A percentile compares a stretch with the other conserved stretches of the same genome.
Conservation (phyloP, 2,888 invertebrate species). For the Psylliodes chrysocephalus region DNA sequence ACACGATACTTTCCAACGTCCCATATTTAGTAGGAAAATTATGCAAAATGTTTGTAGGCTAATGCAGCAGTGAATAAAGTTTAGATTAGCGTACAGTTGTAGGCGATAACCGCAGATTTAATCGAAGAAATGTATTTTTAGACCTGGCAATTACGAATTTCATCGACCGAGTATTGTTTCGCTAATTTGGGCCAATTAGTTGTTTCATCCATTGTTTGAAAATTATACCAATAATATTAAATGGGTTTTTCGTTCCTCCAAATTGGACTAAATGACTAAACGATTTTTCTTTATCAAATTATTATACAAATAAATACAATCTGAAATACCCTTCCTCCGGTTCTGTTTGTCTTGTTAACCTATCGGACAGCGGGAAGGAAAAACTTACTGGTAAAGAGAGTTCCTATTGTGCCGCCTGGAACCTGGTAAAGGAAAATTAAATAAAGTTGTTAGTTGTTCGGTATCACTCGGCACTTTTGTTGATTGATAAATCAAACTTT, state of each 20-base stretch:
- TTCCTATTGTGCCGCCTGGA: constrained; percentile 44
- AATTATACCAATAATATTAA: no score
- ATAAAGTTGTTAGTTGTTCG: constrained; percentile 29
- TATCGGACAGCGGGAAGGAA: constrained; percentile 36
- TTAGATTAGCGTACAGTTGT: constrained; percentile 29
- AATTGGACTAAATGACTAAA: no score
- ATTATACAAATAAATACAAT: no score
- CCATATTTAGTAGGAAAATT: constrained; percentile 38
- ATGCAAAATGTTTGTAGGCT: constrained; percentile 39
- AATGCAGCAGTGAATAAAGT: constrained; percentile 32
- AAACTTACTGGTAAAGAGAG: constrained; percentile 35
- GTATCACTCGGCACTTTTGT: constrained; percentile 21
- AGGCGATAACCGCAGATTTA: constrained; percentile 29
- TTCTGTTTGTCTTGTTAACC: constrained; percentile 4
- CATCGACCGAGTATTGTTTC: background rate
- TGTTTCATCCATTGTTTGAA: no score
- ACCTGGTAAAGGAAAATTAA: constrained; percentile 43
- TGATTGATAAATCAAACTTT: constrained; percentile 27
- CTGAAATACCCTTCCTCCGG: background rate
- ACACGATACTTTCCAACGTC: constrained; percentile 35
- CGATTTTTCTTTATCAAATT: no score
- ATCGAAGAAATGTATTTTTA: constrained; percentile 34
- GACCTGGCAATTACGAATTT: constrained; percentile 11
- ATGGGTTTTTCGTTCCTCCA: no score
- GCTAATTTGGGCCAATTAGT: no score